phyloP scores from a whole-genome alignment of 2,888 invertebrate genomes.

The Trachelus stipa region DNA sequence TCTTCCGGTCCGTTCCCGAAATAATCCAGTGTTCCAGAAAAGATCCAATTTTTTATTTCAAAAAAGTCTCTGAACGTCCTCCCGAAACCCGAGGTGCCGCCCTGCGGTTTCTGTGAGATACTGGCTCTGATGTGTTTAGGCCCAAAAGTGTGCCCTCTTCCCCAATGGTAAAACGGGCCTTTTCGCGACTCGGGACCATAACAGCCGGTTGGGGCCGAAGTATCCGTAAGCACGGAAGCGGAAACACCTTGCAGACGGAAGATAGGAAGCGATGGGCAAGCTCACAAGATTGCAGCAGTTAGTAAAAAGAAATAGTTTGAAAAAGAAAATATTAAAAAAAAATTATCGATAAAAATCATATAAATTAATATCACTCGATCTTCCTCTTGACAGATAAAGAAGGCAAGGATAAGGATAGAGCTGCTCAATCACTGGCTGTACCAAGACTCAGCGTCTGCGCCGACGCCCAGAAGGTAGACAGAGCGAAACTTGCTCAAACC shows the following conservation, averaged over 20 bases:
- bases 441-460: constrained; percentile 92
- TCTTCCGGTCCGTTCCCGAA: not conserved
- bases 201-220: constrained; percentile 93
- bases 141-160: constrained; percentile 95
- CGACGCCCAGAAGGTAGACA: constrained; percentile 93
- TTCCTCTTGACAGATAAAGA: constrained; percentile 76
- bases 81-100: constrained; percentile 61
- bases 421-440: constrained; percentile 78
- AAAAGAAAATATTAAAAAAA: too few relatives aligned
- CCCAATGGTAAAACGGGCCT: constrained; percentile 93
- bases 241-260: constrained; percentile 83
- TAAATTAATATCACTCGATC: not conserved
- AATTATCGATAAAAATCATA: not conserved
- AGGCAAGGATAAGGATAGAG: constrained; percentile 79
- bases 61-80: constrained; percentile 27
- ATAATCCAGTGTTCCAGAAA: not conserved
- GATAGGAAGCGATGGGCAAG: constrained; percentile 94
- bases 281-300: constrained; percentile 92
- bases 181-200: constrained; percentile 89
- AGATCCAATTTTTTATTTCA: not conserved
- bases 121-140: constrained; percentile 69
- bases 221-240: constrained; percentile 85
- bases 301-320: constrained; percentile 52
- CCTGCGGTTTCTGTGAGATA: constrained; percentile 65
- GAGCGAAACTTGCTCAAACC: constrained; percentile 91